phyloP scores from a whole-genome alignment of 1,140 invertebrate species.

The Saccostrea cuccullata region DNA sequence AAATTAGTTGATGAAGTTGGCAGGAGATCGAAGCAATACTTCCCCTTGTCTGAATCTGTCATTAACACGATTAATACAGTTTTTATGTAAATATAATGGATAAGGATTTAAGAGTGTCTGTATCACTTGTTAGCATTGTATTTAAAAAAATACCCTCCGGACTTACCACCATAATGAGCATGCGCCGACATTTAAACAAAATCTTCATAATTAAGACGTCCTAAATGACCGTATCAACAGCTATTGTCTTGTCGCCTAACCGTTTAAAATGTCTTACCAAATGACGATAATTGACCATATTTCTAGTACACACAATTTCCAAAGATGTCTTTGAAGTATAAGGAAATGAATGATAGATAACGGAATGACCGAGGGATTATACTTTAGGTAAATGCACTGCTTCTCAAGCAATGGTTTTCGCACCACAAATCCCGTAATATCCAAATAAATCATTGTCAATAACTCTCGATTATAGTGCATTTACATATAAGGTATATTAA shows the following conservation, averaged over 20 bases:
- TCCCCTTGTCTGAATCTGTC: not conserved
- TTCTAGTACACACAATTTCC: not conserved
- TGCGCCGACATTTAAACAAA: not conserved
- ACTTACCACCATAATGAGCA: not conserved
- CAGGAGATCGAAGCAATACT: not conserved
- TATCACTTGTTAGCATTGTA: not conserved
- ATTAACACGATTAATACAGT: not conserved
- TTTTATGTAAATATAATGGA: conserved; percentile 20
- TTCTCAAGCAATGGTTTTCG: too few species aligned
- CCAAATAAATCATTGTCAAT: too few species aligned
- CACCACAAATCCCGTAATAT: too few species aligned
- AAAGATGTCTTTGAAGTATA: not conserved
- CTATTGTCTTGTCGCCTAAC: not conserved
- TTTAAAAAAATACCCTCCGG: not conserved
- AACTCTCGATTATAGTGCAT: too few species aligned
- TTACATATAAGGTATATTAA: too few species aligned
- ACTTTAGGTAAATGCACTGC: too few species aligned
- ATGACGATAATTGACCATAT: not conserved
- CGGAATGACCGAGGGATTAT: too few species aligned
- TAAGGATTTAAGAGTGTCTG: not conserved
- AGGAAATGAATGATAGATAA: not conserved
- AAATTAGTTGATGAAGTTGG: conserved; percentile 15
- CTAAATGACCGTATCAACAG: not conserved
- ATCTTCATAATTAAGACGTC: not conserved
- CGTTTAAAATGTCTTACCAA: not conserved